Base-by-base conservation (phyloP, 2,888 invertebrate species). In the Melipona bicolor region DNA sequence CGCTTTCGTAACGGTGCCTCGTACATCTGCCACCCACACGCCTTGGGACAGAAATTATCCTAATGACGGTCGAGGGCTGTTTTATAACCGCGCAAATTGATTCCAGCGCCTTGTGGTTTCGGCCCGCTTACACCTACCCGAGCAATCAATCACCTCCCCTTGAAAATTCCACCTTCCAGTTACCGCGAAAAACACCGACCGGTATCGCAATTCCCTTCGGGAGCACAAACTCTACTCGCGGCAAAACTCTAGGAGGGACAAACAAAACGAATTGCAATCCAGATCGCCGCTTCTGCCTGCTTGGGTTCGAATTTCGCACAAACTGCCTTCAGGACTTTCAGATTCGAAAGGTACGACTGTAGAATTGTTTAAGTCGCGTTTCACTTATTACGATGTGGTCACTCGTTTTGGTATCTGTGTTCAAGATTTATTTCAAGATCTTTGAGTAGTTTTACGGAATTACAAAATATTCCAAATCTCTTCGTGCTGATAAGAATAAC, bases 1-100 rank as follows among this genome's bases (percentile, higher is more conserved):
- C 79, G 72, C 85, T 91, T 91, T 91, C 88, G 88, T 85, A 88
- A 89, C 85, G 87, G 86, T 87, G 85, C 86, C 80, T 80, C 85
- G 86, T 88, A 87, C 93, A 93, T 93, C 93, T 93, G 93, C 93
- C 93, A 92, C 92, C 92, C 92, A 92, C 92, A 90, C 89, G 91
- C 93, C 92, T 91, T 91, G 91, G 92, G 91, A 92, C 92, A 91
- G 90, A 87, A 91, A 93, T 93, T 91, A 93, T 92, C 92, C 91
- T 93, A 93, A 93, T 92, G 90, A 92, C 90, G 91, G 91, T 89
- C 87, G 89, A 87, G 85, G 85, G 88, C 87, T 84, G 89, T 89
- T 91, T n/a, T 90, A 90, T 90, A 91, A 90, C 89, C 83, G 87
- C 85, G 87, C 71, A 91, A 91, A 92, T 92, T 92, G 91, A 91